Conservation (phyloP, 1,140 invertebrate genomes). For the Euura saliciscinereae region DNA sequence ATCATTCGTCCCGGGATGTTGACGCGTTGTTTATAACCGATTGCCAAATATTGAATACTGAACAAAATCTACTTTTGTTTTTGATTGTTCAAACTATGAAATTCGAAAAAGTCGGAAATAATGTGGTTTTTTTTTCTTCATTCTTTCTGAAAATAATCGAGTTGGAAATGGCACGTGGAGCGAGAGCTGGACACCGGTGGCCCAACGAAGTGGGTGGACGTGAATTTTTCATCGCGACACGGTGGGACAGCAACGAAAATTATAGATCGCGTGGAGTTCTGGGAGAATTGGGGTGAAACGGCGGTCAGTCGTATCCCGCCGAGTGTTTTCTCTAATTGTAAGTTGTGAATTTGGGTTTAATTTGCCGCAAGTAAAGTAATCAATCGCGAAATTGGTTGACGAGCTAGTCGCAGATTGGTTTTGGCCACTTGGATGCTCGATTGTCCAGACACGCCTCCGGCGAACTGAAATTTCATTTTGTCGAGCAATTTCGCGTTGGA, state of each 20-base stretch:
- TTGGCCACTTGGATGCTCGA: constrained; percentile 55
- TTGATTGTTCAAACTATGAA: too few relatives aligned
- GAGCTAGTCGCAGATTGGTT: constrained; percentile 53
- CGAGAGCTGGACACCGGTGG: too few relatives aligned
- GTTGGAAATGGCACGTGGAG: too few relatives aligned
- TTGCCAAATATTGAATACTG: too few relatives aligned
- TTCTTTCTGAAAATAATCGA: too few relatives aligned
- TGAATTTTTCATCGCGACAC: neutral
- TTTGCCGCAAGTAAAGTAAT: constrained; percentile 49
- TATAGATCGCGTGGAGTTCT: neutral
- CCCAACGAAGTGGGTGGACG: too few relatives aligned
- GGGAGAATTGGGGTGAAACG: neutral
- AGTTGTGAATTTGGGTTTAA: constrained; percentile 10
- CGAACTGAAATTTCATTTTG: constrained; percentile 62
- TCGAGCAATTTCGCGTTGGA: constrained; percentile 58
- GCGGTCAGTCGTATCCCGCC: neutral
- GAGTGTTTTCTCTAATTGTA: neutral
- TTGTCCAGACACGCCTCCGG: constrained; percentile 60
- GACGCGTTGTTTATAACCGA: too few relatives aligned
- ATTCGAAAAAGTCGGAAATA: too few relatives aligned
- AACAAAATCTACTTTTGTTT: too few relatives aligned
- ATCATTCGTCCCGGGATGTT: too few relatives aligned
- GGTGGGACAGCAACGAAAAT: neutral
- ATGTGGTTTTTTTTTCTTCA: too few relatives aligned
- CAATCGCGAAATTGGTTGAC: constrained; percentile 54